Conservation (phyloP, 1,140 invertebrate species). For the Limonius californicus region DNA sequence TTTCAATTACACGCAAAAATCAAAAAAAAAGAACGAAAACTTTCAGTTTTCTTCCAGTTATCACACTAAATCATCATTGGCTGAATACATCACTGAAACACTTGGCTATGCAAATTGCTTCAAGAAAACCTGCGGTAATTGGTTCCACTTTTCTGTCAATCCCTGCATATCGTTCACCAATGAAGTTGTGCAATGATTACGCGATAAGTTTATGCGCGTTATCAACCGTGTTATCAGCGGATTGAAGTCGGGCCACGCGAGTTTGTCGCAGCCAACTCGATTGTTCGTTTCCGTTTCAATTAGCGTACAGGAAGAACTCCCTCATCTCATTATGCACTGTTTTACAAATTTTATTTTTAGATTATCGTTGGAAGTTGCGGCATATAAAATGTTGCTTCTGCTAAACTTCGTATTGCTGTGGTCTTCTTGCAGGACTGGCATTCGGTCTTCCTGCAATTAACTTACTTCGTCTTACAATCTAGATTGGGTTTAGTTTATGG, state of each 20-base stretch:
- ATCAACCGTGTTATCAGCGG: constrained; percentile 6
- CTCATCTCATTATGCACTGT: constrained; percentile 48
- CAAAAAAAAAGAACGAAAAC: no score
- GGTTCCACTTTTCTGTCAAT: background rate
- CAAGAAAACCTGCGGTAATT: background rate
- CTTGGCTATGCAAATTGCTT: background rate
- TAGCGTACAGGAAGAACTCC: constrained; percentile 47
- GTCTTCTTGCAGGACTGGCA: no score
- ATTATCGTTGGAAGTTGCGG: constrained; percentile 15
- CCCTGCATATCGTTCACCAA: background rate
- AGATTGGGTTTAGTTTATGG: no score
- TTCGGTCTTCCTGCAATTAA: no score
- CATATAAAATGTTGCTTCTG: background rate
- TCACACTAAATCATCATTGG: no score
- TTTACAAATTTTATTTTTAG: constrained; percentile 48
- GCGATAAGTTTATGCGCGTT: constrained; percentile 11
- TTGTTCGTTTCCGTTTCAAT: constrained; percentile 48
- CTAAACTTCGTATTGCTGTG: no score
- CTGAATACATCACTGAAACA: no score
- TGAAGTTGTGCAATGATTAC: background rate
- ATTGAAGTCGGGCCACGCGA: constrained; percentile 36
- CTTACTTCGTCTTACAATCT: no score
- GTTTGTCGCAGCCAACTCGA: constrained; percentile 41
- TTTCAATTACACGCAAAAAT: no score
- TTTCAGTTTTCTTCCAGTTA: no score